These are phyloP conservation scores for Idaea aversata DNA, from an alignment of 2,888 invertebrate species.

Conservation along the genomic window DNA sequence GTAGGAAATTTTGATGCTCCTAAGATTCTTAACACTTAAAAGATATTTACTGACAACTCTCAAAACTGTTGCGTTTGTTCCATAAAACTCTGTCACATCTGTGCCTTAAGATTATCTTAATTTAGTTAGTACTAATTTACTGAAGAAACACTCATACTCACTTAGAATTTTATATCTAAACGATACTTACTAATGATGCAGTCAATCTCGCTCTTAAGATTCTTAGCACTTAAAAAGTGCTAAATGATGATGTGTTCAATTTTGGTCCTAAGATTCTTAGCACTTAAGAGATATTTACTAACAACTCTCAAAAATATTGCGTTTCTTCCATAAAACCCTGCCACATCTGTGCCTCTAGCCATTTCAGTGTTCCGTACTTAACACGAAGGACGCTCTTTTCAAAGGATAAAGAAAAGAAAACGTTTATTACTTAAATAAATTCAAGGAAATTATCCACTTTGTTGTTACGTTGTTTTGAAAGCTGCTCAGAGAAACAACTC, in stretches of 20 bases:
- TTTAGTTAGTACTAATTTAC: too few species aligned
- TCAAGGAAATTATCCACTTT: conserved; percentile 1
- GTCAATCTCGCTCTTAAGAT: too few species aligned
- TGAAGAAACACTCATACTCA: too few species aligned
- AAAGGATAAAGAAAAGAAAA: neutral
- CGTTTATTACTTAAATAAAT: neutral
- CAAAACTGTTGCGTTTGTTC: too few species aligned
- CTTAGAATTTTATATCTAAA: too few species aligned
- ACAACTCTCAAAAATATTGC: neutral
- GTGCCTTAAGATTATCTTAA: neutral
- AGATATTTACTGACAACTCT: too few species aligned
- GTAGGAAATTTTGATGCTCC: too few species aligned
- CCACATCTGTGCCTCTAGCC: neutral
- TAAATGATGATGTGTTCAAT: too few species aligned
- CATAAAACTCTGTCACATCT: neutral
- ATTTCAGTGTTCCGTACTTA: neutral
- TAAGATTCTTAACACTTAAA: neutral
- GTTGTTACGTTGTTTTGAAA: conserved; percentile 1
- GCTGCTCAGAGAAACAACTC: neutral
- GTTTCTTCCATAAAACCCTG: neutral
- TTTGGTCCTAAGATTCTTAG: too few species aligned
- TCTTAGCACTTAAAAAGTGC: too few species aligned
- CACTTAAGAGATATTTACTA: neutral
- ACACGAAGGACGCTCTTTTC: neutral
- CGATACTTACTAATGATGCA: too few species aligned